Evolutionary conservation across 2,888 invertebrate genomes (phyloP), one percentile per base, ranked within the genome.

Genomic region (Apamea anceps): DNA sequence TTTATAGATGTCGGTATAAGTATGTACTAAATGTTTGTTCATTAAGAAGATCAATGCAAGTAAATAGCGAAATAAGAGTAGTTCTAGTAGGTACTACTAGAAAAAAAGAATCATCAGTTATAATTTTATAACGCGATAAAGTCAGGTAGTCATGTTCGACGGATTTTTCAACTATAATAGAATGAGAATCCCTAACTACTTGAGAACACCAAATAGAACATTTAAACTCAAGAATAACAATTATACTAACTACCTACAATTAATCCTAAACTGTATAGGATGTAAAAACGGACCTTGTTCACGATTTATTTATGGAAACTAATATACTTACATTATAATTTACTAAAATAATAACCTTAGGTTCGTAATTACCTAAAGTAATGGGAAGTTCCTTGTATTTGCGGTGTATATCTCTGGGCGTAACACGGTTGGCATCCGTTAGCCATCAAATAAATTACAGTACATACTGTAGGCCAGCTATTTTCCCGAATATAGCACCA

Each of bases 401-500:
- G 51, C 32, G 54, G 25, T 54, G 8, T 32, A 45, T 45, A 65
- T 48, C 10, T 65, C 32, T 63, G 18, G 51, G n/a, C 18, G 42
- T 13, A 62, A 62, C 21, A 32, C 21, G 25, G 54, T 77, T 62
- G 62, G 77, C 62, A 63, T 28, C 63, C 48, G 25, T 37, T 7
- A 42, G 51, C 48, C 75, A 75, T 76, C 75, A 60, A 75, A 62
- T 77, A 51, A 18, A 42, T 75, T 77, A 77, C 32, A 77, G 76
- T 77, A 62, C 18, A 32, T 42, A 25, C 42, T 54, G 32, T 21
- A 54, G 54, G 12, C 57, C 21, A 45, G 18, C 18, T 15, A n/a
- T 48, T 75, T 45, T 13, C 8, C 21, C 25, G 10, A 62, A 75
- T 32, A 48, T 21, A 48, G 32, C 60, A n/a, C 15, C 21, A 75